Conservation (phyloP, 2,888 invertebrate species). For the Cheilosia variabilis region DNA sequence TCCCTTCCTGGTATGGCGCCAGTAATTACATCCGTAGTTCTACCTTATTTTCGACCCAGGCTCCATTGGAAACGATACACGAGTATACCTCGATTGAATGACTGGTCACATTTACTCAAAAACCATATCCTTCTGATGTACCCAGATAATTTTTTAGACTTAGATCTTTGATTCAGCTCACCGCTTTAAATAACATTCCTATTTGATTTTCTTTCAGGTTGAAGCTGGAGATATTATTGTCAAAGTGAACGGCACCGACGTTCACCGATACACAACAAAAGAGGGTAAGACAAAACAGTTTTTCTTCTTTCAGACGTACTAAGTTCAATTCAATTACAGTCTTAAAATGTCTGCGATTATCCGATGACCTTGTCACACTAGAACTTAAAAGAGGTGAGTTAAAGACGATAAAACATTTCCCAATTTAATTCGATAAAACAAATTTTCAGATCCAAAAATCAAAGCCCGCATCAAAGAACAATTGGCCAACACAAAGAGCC, state of each 20-base stretch:
- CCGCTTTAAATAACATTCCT: not conserved
- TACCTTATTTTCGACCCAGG: too few species aligned
- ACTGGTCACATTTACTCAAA: too few species aligned
- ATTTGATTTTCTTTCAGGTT: constrained; percentile 86
- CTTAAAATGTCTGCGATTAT: constrained; percentile 96
- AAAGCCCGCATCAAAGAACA: constrained; percentile 91
- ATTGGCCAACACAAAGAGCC: constrained; percentile 86
- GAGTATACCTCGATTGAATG: too few species aligned
- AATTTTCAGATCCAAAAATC: constrained; percentile 90
- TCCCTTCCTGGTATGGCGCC: too few species aligned
- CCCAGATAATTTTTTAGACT: too few species aligned
- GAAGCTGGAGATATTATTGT: constrained; percentile 97
- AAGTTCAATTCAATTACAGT: constrained; percentile 87
- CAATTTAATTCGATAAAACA: not conserved
- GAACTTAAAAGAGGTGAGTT: constrained; percentile 94
- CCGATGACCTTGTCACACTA: constrained; percentile 94
- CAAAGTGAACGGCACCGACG: constrained; percentile 96
- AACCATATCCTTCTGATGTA: too few species aligned
- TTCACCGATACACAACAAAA: constrained; percentile 95
- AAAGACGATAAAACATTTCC: not conserved
- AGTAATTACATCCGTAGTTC: too few species aligned
- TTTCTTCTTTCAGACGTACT: constrained; percentile 47
- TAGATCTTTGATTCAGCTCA: too few species aligned
- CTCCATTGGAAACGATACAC: too few species aligned
- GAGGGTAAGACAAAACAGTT: constrained; percentile 87